A percentile compares a stretch with the other conserved stretches of the same genome.
Conservation (phyloP, 2,113 vertebrate species). For the crab-eating macaque (Macaca fascicularis) region DNA sequence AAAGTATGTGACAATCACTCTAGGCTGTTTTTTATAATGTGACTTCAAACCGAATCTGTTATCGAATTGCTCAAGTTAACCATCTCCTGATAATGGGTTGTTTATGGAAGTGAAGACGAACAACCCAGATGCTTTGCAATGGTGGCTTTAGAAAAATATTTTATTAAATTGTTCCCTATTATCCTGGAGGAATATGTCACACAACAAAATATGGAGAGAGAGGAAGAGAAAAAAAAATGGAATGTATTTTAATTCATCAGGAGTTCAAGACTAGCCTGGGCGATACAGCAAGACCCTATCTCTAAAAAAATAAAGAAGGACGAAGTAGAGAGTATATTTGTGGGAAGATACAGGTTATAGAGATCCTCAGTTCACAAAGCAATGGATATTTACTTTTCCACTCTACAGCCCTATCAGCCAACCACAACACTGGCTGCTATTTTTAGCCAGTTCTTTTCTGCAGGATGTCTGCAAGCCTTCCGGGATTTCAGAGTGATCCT, state of each 20-base stretch:
- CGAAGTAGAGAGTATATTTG: neutral
- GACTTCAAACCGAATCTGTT: neutral
- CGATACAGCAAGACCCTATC: too few relatives aligned
- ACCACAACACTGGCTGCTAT: neutral
- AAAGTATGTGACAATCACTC: neutral
- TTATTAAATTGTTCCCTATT: neutral
- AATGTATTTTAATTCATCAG: neutral
- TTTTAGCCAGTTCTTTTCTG: constrained; percentile 9
- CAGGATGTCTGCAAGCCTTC: neutral
- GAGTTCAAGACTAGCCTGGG: too few relatives aligned
- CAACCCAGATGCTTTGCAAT: neutral
- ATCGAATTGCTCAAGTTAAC: neutral
- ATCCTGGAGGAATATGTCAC: neutral
- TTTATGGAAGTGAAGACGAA: neutral
- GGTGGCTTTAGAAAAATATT: neutral
- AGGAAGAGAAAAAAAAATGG: neutral
- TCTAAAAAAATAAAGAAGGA: neutral
- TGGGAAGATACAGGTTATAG: neutral
- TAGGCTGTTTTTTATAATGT: neutral
- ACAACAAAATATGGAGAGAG: neutral
- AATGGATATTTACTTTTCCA: neutral
- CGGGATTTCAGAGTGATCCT: neutral
- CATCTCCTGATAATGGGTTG: neutral
- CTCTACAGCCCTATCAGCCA: neutral
- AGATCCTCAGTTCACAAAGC: neutral